Percentiles rank a stretch among this genome's conserved stretches.
Evolutionary conservation across 2,888 invertebrate genomes (phyloP).

Genomic region (Trissolcus brochymenae): DNA sequence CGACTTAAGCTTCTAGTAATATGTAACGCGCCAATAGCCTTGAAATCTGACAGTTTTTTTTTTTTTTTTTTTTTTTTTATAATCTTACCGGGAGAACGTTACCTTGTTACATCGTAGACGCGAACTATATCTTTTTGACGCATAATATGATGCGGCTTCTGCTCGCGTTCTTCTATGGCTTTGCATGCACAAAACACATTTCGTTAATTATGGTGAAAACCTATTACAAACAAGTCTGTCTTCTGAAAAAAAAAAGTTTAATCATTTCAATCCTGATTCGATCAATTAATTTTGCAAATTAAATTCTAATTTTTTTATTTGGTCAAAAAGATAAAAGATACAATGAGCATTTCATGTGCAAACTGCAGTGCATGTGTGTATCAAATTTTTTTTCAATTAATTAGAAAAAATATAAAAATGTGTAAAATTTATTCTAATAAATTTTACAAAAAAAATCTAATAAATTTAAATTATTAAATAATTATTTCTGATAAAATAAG

Average conservation of each 20-base stretch:
- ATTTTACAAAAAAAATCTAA: too few species aligned
- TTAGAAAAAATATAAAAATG: neutral
- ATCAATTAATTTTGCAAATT: too few species aligned
- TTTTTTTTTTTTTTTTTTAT: slow-evolving; percentile 2
- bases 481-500: slow-evolving; percentile 39
- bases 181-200: slow-evolving; percentile 11
- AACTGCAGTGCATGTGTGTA: too few species aligned
- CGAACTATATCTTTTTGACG: slow-evolving; percentile 48
- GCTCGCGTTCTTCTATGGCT: slow-evolving; percentile 47
- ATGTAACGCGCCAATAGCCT: slow-evolving; percentile 44
- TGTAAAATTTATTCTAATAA: slow-evolving; percentile 40
- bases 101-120: slow-evolving; percentile 44
- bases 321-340: neutral
- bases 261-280: too few species aligned
- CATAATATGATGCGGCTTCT: slow-evolving; percentile 43
- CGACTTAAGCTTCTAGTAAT: neutral
- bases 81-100: slow-evolving; percentile 45
- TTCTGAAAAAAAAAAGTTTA: neutral
- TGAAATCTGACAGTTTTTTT: slow-evolving; percentile 47
- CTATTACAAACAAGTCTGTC: too few species aligned
- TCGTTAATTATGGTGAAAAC: neutral
- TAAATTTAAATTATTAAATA: too few species aligned
- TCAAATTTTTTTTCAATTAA: too few species aligned
- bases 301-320: neutral
- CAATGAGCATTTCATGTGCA: neutral